A percentile compares a stretch with the other conserved stretches of the same genome.
Evolutionary conservation across 2,888 invertebrate species (phyloP).

Genomic region (Epistrophella euchroma): DNA sequence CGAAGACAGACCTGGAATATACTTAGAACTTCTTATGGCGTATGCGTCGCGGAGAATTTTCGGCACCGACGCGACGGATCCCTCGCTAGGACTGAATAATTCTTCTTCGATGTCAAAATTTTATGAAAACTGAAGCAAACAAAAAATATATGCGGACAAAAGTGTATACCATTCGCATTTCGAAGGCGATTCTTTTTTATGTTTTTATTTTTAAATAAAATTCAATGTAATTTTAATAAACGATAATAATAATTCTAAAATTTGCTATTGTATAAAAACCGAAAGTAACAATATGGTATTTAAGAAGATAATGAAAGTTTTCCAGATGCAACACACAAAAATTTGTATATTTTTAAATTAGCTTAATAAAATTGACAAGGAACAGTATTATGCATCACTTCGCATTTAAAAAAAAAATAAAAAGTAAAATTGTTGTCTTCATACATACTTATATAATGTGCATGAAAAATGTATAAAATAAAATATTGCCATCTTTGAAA

Average conservation of each 20-base stretch:
- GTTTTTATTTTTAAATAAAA: not conserved
- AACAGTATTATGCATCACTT: conserved; percentile 56
- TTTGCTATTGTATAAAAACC: conserved; percentile 4
- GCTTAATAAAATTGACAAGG: conserved; percentile 20
- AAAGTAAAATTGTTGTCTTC: conserved; percentile 5
- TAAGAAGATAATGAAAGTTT: not conserved
- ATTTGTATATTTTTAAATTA: conserved; percentile 20
- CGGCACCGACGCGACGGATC: no score
- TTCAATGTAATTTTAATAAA: not conserved
- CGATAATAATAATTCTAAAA: not conserved
- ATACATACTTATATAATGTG: not conserved
- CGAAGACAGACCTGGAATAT: no score
- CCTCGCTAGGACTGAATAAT: no score
- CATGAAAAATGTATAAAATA: not conserved
- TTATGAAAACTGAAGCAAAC: not conserved
- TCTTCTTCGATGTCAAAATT: not conserved
- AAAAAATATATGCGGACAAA: not conserved
- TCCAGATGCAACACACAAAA: conserved; percentile 2
- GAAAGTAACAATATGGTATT: not conserved
- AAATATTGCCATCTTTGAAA: conserved; percentile 1
- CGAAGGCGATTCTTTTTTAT: not conserved
- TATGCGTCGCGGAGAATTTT: no score
- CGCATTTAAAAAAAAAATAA: conserved; percentile 33
- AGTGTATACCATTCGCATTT: not conserved
- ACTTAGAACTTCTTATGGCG: no score